Evolutionary conservation across 2,888 invertebrate species (phyloP).

Genomic region (Plebejus argus): DNA sequence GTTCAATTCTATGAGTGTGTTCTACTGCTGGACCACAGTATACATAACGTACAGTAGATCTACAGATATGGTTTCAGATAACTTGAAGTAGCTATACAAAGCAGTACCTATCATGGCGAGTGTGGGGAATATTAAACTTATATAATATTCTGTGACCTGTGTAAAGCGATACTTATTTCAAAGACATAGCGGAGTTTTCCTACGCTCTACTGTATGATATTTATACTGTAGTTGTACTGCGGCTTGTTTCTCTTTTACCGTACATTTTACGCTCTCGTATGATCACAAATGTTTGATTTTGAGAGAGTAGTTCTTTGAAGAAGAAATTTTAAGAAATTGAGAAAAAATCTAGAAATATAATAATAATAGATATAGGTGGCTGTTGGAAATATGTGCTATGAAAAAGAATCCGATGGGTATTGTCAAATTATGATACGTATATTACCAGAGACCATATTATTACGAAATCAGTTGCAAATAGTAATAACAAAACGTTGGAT

Average conservation of each 20-base stretch:
- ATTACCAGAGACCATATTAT: too few relatives aligned
- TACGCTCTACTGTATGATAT: too few relatives aligned
- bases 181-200: too few relatives aligned
- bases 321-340: not conserved
- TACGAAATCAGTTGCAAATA: too few relatives aligned
- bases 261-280: not conserved
- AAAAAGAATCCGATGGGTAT: too few relatives aligned
- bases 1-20: conserved; percentile 10
- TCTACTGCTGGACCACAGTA: not conserved
- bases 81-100: too few relatives aligned
- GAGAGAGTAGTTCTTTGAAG: not conserved
- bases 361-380: not conserved
- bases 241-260: not conserved
- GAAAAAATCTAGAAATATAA: not conserved
- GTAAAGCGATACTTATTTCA: too few relatives aligned
- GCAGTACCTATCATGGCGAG: too few relatives aligned
- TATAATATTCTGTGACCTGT: too few relatives aligned
- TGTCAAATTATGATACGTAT: too few relatives aligned
- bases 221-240: not conserved
- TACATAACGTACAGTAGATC: not conserved
- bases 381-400: too few relatives aligned
- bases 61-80: not conserved
- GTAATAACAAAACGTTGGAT: not conserved
- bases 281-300: conserved; percentile 1
- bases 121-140: too few relatives aligned